Percentiles rank a stretch among this genome's conserved stretches.
These are phyloP conservation scores for Pterocles orientalis DNA, from an alignment of 2,113 vertebrate genomes.

Conservation along the genomic window DNA sequence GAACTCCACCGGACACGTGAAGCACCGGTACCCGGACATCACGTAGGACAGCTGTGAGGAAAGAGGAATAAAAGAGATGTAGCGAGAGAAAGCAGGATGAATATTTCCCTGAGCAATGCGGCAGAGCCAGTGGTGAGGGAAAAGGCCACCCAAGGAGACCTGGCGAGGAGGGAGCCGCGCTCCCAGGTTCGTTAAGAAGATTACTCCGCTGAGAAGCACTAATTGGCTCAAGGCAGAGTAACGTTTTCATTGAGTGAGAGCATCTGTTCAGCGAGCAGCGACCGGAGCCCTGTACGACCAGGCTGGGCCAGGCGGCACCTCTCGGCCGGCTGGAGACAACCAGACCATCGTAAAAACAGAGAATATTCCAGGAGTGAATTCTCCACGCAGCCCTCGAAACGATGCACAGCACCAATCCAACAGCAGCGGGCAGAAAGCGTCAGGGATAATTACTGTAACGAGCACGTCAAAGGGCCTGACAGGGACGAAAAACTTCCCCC, in stretches of 20 bases:
- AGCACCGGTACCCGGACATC: constrained; percentile 94
- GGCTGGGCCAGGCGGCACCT: neutral
- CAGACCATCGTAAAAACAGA: neutral
- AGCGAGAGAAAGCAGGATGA: neutral
- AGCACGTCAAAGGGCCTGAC: neutral
- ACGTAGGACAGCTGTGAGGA: constrained; percentile 88
- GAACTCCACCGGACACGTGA: constrained; percentile 97
- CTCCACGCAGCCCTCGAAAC: neutral
- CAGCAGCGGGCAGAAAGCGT: neutral
- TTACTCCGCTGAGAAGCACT: neutral
- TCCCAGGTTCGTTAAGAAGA: neutral
- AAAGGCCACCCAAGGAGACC: neutral
- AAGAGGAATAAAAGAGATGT: neutral
- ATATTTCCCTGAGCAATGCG: neutral
- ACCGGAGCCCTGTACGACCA: neutral
- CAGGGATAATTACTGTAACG: neutral
- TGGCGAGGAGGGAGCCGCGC: neutral
- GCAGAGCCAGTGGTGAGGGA: neutral
- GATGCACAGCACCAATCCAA: neutral
- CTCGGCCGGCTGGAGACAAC: neutral
- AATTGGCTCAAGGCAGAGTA: neutral
- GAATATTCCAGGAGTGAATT: neutral
- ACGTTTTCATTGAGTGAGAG: neutral
- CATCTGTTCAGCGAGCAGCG: neutral
- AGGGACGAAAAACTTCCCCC: neutral